These are phyloP conservation scores for Morus bassanus DNA, from an alignment of 2,797 vertebrate genomes.

Conservation along the genomic window DNA sequence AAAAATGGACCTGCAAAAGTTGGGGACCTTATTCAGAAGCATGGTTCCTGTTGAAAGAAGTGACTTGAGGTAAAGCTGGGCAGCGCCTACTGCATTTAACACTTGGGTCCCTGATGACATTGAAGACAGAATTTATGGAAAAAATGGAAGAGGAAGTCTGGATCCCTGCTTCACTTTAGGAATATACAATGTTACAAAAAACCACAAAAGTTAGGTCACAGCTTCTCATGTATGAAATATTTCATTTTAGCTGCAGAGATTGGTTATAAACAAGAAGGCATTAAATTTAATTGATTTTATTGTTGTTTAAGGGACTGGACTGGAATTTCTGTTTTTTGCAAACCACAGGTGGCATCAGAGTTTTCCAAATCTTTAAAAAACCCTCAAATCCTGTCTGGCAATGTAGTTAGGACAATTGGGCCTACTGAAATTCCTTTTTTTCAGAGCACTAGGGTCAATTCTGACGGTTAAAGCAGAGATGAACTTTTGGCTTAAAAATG, in stretches of 20 bases:
- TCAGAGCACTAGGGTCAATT: slow-evolving; percentile 1
- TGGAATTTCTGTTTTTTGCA: not conserved
- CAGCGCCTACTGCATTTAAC: not conserved
- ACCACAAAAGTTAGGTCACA: not conserved
- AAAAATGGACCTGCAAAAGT: not conserved
- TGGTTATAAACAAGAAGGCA: not conserved
- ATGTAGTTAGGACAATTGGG: slow-evolving; percentile 28
- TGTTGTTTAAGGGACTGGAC: not conserved
- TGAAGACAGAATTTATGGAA: not conserved
- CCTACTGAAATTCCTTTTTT: slow-evolving; percentile 12
- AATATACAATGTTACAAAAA: not conserved
- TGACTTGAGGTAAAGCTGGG: not conserved
- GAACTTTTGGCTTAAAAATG: slow-evolving; percentile 59
- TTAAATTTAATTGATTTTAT: not conserved
- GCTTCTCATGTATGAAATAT: not conserved
- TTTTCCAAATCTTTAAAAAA: slow-evolving; percentile 4
- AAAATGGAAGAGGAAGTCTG: not conserved
- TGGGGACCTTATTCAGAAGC: not conserved
- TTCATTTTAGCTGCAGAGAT: not conserved
- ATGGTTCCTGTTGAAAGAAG: not conserved
- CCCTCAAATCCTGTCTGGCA: not conserved
- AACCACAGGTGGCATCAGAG: not conserved
- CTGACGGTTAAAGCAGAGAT: slow-evolving; percentile 21
- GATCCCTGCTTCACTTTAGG: not conserved
- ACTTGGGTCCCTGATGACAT: not conserved